These are phyloP conservation scores for Polietes domitor DNA, from an alignment of 2,888 invertebrate genomes.

Conservation along the genomic window DNA sequence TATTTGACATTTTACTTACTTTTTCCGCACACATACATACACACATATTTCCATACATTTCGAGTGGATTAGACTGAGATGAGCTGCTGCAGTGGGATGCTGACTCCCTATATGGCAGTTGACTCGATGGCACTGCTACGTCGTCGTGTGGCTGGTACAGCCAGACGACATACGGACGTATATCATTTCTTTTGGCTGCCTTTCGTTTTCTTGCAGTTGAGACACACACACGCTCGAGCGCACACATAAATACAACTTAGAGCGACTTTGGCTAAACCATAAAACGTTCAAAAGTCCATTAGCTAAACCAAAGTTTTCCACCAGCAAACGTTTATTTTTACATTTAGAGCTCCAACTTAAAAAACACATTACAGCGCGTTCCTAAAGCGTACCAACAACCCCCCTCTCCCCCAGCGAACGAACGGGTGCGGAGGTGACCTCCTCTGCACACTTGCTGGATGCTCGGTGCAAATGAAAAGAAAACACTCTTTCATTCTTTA, in stretches of 20 bases:
- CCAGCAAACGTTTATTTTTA: constrained; percentile 46
- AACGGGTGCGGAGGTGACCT: not conserved
- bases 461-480: constrained; percentile 30
- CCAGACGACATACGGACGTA: not conserved
- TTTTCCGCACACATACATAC: not conserved
- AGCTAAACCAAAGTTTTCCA: constrained; percentile 51
- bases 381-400: not conserved
- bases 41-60: constrained; percentile 19
- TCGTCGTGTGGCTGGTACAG: not conserved
- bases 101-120: not conserved
- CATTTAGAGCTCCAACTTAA: constrained; percentile 27
- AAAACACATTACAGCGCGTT: constrained; percentile 21
- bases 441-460: not conserved
- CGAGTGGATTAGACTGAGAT: no score
- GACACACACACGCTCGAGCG: not conserved
- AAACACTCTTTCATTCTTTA: constrained; percentile 43
- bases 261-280: constrained; percentile 44
- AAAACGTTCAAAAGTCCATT: constrained; percentile 54
- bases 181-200: not conserved
- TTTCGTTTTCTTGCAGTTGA: constrained; percentile 7
- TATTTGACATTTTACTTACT: constrained; percentile 45
- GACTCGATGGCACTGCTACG: not conserved
- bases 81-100: constrained; percentile 1
- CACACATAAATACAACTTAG: constrained; percentile 44
- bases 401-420: not conserved